These are phyloP conservation scores for Timema cristinae DNA, from an alignment of 2,888 invertebrate species.

Conservation along the genomic window DNA sequence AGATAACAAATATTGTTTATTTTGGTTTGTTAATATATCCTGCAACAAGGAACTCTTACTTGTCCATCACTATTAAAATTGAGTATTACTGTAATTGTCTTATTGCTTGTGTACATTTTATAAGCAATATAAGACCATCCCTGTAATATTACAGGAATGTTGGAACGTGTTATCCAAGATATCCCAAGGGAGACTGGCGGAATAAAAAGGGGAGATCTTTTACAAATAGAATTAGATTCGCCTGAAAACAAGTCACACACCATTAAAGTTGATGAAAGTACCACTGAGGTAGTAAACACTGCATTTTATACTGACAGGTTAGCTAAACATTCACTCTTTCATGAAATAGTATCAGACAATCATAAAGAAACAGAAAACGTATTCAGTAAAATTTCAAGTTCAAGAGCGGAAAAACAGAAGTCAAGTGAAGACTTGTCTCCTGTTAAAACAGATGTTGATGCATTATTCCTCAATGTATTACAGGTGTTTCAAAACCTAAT, in stretches of 20 bases:
- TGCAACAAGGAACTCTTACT: slow-evolving; percentile 20
- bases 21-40: neutral
- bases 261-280: neutral
- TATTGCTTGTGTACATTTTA: slow-evolving; percentile 18
- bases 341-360: neutral
- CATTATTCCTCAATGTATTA: no score
- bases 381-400: neutral
- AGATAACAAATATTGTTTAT: no score
- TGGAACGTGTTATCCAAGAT: slow-evolving; percentile 15
- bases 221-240: no score
- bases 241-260: neutral
- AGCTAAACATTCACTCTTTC: no score
- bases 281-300: no score
- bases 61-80: neutral
- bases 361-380: neutral
- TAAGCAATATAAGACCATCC: slow-evolving; percentile 20
- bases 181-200: neutral
- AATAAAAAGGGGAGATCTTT: neutral
- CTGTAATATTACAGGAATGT: slow-evolving; percentile 18
- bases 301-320: no score
- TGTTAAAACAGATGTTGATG: no score
- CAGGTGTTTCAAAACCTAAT: no score
- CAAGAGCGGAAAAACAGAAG: no score
- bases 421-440: no score
- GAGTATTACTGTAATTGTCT: neutral